Conservation (phyloP, 2,797 vertebrate genomes). For the Anas georgica region DNA sequence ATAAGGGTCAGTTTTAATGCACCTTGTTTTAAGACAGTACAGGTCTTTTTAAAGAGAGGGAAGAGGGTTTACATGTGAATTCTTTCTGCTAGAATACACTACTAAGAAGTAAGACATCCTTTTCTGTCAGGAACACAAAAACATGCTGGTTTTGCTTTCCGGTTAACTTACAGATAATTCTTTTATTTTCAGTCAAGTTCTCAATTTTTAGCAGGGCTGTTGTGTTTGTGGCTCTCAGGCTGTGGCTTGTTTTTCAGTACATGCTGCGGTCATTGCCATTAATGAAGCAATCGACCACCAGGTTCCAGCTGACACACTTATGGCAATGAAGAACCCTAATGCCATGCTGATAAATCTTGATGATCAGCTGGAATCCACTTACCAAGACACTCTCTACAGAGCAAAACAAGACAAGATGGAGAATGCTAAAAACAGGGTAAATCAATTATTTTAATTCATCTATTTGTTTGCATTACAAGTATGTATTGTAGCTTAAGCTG, state of each 20-base stretch:
- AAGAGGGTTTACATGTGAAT: neutral
- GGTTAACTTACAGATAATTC: neutral
- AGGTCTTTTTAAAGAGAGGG: neutral
- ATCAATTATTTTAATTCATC: neutral
- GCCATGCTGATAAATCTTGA: slow-evolving; percentile 93
- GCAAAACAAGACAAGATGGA: slow-evolving; percentile 93
- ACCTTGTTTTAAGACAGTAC: neutral
- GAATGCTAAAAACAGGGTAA: slow-evolving; percentile 92
- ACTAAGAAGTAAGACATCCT: neutral
- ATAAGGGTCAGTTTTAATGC: neutral
- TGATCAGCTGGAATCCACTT: slow-evolving; percentile 74
- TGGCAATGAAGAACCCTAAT: slow-evolving; percentile 93
- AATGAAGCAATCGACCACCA: slow-evolving; percentile 93
- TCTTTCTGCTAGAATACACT: neutral
- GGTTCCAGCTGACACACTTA: slow-evolving; percentile 86
- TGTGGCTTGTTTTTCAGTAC: slow-evolving; percentile 81
- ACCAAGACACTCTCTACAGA: slow-evolving; percentile 88
- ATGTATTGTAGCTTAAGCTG: neutral
- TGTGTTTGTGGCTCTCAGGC: neutral
- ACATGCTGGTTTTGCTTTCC: neutral
- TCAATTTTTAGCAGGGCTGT: neutral
- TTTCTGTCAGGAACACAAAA: neutral
- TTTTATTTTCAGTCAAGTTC: neutral
- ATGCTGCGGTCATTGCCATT: slow-evolving; percentile 97
- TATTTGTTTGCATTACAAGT: neutral